These are phyloP conservation scores for Pseudachorutes palmiensis DNA, from an alignment of 1,140 invertebrate genomes.

Conservation along the genomic window DNA sequence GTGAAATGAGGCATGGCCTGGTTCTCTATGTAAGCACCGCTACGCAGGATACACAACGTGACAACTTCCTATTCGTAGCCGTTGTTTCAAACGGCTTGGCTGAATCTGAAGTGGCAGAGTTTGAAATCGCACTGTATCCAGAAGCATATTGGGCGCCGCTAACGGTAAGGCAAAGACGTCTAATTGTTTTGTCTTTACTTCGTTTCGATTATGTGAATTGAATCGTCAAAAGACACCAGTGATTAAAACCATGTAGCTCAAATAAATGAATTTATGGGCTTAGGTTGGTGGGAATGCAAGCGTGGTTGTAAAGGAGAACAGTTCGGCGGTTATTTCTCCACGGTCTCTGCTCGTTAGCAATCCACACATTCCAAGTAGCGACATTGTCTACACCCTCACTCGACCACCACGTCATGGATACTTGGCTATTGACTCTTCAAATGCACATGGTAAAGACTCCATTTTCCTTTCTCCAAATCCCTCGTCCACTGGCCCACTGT, in stretches of 20 bases:
- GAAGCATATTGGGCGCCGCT: slow-evolving; percentile 46
- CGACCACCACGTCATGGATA: slow-evolving; percentile 44
- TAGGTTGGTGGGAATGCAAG: slow-evolving; percentile 40
- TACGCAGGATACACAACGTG: slow-evolving; percentile 25
- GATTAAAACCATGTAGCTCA: background rate
- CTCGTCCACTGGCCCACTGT: background rate
- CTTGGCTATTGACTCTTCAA: slow-evolving; percentile 34
- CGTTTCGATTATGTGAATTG: background rate
- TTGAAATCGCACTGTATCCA: slow-evolving; percentile 41
- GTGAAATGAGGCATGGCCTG: slow-evolving; percentile 26
- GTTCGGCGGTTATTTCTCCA: slow-evolving; percentile 41
- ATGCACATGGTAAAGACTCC: slow-evolving; percentile 26
- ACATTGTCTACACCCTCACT: slow-evolving; percentile 45
- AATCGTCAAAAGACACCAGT: background rate
- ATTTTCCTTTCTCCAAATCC: slow-evolving; percentile 3
- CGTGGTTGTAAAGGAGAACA: slow-evolving; percentile 42
- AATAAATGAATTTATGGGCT: background rate
- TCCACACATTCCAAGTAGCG: slow-evolving; percentile 46
- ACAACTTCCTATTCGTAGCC: slow-evolving; percentile 33
- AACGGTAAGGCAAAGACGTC: slow-evolving; percentile 20
- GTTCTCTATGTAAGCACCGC: slow-evolving; percentile 32
- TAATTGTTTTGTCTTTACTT: background rate
- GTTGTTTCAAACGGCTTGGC: slow-evolving; percentile 19
- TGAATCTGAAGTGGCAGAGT: slow-evolving; percentile 26
- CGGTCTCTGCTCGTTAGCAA: slow-evolving; percentile 43